Conservation (phyloP, 1,140 invertebrate genomes). For the Daktulosphaira vitifoliae region DNA sequence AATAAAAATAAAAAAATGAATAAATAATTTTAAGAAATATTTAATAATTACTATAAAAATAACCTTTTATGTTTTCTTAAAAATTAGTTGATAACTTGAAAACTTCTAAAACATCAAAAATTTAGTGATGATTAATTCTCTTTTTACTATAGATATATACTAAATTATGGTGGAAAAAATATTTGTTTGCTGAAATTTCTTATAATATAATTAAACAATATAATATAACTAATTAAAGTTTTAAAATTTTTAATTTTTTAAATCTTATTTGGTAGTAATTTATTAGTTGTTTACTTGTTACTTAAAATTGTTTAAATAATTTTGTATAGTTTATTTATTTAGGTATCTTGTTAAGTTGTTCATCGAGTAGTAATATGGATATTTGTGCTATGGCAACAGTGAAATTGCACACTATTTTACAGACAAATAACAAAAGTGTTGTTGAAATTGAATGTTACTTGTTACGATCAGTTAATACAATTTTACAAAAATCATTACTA, state of each 20-base stretch:
- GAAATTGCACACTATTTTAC: conserved; percentile 52
- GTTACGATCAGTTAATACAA: conserved; percentile 45
- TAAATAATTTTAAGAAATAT: too few relatives aligned
- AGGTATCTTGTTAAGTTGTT: conserved; percentile 49
- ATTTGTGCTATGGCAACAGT: conserved; percentile 54
- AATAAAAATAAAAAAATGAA: too few relatives aligned
- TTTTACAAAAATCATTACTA: conserved; percentile 45
- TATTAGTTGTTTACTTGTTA: conserved; percentile 45
- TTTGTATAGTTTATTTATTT: conserved; percentile 44
- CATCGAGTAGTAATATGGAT: conserved; percentile 48
- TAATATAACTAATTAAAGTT: not conserved
- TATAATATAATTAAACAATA: too few relatives aligned
- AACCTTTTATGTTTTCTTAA: too few relatives aligned
- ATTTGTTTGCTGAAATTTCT: too few relatives aligned
- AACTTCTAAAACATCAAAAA: too few relatives aligned
- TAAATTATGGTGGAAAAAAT: too few relatives aligned
- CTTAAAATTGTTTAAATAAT: conserved; percentile 51
- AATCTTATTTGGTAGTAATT: conserved; percentile 1
- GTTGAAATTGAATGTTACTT: conserved; percentile 50
- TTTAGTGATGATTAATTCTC: too few relatives aligned
- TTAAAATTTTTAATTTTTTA: not conserved
- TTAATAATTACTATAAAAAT: too few relatives aligned
- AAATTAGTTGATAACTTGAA: too few relatives aligned
- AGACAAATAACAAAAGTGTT: conserved; percentile 49
- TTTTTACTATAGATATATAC: too few relatives aligned